Percentiles rank a stretch among this genome's conserved stretches.
phyloP scores from a whole-genome alignment of 2,888 invertebrate genomes.

The Chirona hameri region DNA sequence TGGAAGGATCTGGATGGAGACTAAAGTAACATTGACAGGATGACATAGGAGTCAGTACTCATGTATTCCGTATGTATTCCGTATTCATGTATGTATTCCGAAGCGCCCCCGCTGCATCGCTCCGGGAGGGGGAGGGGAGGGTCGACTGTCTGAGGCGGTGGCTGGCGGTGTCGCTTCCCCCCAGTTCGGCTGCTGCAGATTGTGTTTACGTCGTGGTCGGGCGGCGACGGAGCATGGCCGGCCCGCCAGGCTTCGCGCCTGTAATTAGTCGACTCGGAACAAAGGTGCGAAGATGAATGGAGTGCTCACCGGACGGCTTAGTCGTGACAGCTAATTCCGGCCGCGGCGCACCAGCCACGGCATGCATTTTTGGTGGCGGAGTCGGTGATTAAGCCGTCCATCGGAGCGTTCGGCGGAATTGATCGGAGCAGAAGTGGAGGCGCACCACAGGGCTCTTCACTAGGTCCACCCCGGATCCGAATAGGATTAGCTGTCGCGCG shows the following conservation, averaged over 20 bases:
- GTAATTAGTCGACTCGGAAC: not conserved
- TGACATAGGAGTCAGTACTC: no score
- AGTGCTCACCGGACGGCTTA: not conserved
- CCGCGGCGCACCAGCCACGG: not conserved
- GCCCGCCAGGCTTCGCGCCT: not conserved
- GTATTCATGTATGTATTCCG: no score
- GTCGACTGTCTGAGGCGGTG: no score
- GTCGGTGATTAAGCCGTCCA: not conserved
- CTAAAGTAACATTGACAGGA: no score
- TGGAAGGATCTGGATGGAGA: no score
- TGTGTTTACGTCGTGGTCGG: not conserved
- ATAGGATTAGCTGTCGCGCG: not conserved
- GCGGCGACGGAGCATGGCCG: not conserved
- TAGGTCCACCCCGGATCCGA: not conserved
- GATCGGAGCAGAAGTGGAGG: not conserved
- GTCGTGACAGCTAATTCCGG: not conserved
- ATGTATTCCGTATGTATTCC: no score
- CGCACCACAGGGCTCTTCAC: not conserved
- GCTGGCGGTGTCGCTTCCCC: no score
- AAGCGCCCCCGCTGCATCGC: no score
- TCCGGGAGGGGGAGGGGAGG: no score
- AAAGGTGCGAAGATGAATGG: slow-evolving; percentile 22
- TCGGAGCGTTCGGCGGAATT: not conserved
- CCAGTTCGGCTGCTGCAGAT: no score
- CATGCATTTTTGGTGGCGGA: not conserved